These are phyloP conservation scores for Gila orcuttii DNA, from an alignment of 2,113 vertebrate genomes.

Conservation along the genomic window DNA sequence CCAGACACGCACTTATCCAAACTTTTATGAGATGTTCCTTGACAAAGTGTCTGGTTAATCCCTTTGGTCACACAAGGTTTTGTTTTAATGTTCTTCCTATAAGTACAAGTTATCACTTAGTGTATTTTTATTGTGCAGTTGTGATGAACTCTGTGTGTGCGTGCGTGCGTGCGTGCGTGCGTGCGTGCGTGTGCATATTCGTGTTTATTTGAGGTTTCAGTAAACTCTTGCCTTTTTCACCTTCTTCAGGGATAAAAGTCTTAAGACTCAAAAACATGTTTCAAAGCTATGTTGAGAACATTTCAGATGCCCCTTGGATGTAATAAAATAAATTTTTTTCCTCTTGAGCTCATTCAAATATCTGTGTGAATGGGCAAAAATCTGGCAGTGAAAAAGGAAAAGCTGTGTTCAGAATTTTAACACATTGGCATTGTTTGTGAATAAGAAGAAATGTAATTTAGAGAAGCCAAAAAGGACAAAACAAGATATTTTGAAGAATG, in stretches of 20 bases:
- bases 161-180: conserved; percentile 2
- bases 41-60: conserved; percentile 7
- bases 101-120: too few relatives aligned
- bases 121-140: neutral
- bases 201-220: conserved; percentile 46
- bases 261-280: conserved; percentile 4
- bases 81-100: neutral
- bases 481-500: neutral
- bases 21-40: conserved; percentile 7
- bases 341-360: conserved; percentile 19
- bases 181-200: conserved; percentile 5
- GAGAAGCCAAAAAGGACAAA: neutral
- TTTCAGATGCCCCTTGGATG: conserved; percentile 1
- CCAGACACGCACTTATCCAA: conserved; percentile 1
- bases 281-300: conserved; percentile 1
- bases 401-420: neutral
- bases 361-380: conserved; percentile 16
- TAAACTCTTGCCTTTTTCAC: conserved; percentile 28
- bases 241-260: neutral
- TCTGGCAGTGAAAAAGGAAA: conserved; percentile 2
- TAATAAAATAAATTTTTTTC: conserved; percentile 7
- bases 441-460: neutral
- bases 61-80: conserved; percentile 9
- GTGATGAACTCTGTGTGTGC: neutral
- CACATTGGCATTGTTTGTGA: neutral